phyloP scores from a whole-genome alignment of 1,140 invertebrate genomes.

The Galleria mellonella region DNA sequence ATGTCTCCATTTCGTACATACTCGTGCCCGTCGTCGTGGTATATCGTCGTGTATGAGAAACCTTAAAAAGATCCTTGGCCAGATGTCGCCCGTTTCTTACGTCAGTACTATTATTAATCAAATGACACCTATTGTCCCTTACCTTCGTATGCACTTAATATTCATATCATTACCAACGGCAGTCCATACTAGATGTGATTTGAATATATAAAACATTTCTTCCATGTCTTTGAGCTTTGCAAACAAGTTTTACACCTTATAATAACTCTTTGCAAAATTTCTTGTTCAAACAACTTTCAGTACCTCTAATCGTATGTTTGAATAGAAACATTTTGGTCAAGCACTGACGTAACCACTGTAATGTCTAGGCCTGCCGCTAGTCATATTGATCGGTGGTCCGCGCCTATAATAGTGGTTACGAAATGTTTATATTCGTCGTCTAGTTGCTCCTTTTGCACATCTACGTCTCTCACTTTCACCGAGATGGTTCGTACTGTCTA shows the following conservation, averaged over 20 bases:
- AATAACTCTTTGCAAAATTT: slow-evolving; percentile 11
- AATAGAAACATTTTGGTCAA: slow-evolving; percentile 26
- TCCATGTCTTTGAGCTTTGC: not conserved
- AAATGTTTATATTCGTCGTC: slow-evolving; percentile 43
- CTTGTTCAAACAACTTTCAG: slow-evolving; percentile 22
- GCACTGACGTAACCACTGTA: slow-evolving; percentile 41
- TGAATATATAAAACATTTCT: not conserved
- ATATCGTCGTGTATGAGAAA: slow-evolving; percentile 17
- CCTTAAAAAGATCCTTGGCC: slow-evolving; percentile 17
- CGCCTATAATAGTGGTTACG: slow-evolving; percentile 40
- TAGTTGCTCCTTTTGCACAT: slow-evolving; percentile 23
- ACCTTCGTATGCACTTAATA: not conserved
- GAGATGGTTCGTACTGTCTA: slow-evolving; percentile 24
- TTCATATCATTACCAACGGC: not conserved
- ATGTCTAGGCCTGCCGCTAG: slow-evolving; percentile 28
- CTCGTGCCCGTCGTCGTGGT: no score
- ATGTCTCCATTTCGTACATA: no score
- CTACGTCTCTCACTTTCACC: slow-evolving; percentile 57
- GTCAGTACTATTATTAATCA: not conserved
- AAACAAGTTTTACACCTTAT: not conserved
- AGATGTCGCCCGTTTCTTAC: slow-evolving; percentile 12
- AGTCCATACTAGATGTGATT: not conserved
- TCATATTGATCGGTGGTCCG: slow-evolving; percentile 10
- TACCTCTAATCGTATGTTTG: slow-evolving; percentile 21
- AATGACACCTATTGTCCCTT: slow-evolving; percentile 17